Conservation (phyloP, 1,140 invertebrate species). For the Ditylenchus dipsaci region DNA sequence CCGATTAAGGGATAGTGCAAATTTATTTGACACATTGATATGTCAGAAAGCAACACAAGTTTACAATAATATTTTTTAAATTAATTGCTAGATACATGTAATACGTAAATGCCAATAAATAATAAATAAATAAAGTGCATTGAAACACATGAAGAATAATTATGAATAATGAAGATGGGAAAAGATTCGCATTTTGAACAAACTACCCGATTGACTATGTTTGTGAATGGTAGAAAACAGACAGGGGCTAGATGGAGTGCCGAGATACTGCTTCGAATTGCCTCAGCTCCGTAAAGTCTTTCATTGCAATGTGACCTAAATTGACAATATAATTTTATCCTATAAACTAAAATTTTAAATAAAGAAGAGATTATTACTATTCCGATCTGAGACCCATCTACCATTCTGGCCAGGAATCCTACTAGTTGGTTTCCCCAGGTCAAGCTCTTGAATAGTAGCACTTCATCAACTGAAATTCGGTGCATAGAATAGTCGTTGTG, state of each 20-base stretch:
- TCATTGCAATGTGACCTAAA: slow-evolving; percentile 54
- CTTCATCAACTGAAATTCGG: slow-evolving; percentile 51
- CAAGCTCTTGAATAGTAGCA: slow-evolving; percentile 42
- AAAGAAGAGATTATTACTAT: not conserved
- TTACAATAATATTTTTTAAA: no score
- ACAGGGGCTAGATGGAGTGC: slow-evolving; percentile 49
- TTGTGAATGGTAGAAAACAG: not conserved
- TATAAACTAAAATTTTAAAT: not conserved
- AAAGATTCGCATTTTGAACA: no score
- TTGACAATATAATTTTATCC: slow-evolving; percentile 18
- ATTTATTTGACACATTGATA: no score
- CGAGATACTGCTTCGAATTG: slow-evolving; percentile 56
- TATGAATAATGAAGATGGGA: no score
- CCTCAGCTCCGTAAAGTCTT: slow-evolving; percentile 55
- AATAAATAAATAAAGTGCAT: no score
- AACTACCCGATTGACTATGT: not conserved
- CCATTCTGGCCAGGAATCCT: slow-evolving; percentile 56
- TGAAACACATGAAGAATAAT: no score
- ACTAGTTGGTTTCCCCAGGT: slow-evolving; percentile 57
- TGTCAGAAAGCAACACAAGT: no score
- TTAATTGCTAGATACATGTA: no score
- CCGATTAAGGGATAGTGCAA: no score
- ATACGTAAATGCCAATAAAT: no score
- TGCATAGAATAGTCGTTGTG: no score
- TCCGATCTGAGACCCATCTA: slow-evolving; percentile 53